Evolutionary conservation across 2,888 invertebrate species (phyloP).

Genomic region (Mimas tiliae): DNA sequence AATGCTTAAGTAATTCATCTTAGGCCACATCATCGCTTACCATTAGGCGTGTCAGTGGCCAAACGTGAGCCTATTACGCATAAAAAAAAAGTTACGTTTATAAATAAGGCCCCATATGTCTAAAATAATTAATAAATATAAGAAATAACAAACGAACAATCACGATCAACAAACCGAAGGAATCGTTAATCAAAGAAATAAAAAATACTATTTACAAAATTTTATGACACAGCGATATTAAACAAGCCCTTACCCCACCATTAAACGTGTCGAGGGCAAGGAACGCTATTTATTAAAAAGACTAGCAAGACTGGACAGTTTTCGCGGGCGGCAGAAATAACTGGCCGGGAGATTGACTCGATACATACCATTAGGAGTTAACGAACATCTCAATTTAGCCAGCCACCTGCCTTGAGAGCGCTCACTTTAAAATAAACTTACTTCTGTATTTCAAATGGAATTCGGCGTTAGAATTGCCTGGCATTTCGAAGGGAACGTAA

Average conservation of each 20-base stretch:
- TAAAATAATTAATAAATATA: too few relatives aligned
- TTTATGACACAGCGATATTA: neutral
- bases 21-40: too few relatives aligned
- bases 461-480: constrained; percentile 37
- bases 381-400: constrained; percentile 75
- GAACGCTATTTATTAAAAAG: constrained; percentile 30
- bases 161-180: too few relatives aligned
- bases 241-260: neutral
- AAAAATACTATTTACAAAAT: too few relatives aligned
- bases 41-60: too few relatives aligned
- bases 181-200: too few relatives aligned
- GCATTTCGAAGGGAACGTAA: constrained; percentile 1
- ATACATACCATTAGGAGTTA: constrained; percentile 72
- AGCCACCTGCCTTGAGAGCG: constrained; percentile 58
- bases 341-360: constrained; percentile 62
- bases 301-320: constrained; percentile 29
- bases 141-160: too few relatives aligned
- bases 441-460: constrained; percentile 37
- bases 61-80: too few relatives aligned
- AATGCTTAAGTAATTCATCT: too few relatives aligned
- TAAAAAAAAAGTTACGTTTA: too few relatives aligned
- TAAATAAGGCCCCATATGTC: too few relatives aligned
- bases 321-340: constrained; percentile 46
- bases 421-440: constrained; percentile 47
- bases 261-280: constrained; percentile 22